Conservation (phyloP, 1,140 invertebrate genomes). For the Drosophila mauritiana region DNA sequence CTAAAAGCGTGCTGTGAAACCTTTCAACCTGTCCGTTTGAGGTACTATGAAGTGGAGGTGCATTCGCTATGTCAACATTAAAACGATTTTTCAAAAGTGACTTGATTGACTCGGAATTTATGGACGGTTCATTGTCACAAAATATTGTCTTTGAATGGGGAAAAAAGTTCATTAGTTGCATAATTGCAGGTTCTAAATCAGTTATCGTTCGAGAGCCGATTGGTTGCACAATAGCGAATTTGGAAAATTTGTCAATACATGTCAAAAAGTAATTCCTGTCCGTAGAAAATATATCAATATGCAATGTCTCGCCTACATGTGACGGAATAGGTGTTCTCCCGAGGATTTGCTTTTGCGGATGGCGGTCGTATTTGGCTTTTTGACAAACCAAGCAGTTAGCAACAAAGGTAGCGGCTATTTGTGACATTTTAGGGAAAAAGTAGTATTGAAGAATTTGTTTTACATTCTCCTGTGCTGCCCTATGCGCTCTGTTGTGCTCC, state of each 20-base stretch:
- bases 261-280: slow-evolving; percentile 6
- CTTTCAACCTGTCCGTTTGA: no score
- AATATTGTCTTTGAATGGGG: not conserved
- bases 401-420: slow-evolving; percentile 6
- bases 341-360: not conserved
- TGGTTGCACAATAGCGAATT: not conserved
- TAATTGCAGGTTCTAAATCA: not conserved
- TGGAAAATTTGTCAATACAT: not conserved
- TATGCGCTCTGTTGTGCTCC: not conserved
- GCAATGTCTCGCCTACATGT: no score
- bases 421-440: slow-evolving; percentile 14
- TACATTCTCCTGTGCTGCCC: slow-evolving; percentile 1
- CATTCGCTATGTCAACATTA: not conserved
- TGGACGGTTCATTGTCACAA: slow-evolving; percentile 1
- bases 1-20: no score
- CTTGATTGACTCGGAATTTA: slow-evolving; percentile 10
- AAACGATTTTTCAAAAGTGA: slow-evolving; percentile 3
- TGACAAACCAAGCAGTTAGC: slow-evolving; percentile 11
- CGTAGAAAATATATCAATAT: not conserved
- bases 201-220: not conserved
- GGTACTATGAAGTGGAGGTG: no score
- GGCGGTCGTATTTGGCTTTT: slow-evolving; percentile 19
- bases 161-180: not conserved
- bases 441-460: slow-evolving; percentile 16
- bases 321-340: not conserved